Conservation (phyloP, 2,888 invertebrate species). For the Tryphoninae sp. region DNA sequence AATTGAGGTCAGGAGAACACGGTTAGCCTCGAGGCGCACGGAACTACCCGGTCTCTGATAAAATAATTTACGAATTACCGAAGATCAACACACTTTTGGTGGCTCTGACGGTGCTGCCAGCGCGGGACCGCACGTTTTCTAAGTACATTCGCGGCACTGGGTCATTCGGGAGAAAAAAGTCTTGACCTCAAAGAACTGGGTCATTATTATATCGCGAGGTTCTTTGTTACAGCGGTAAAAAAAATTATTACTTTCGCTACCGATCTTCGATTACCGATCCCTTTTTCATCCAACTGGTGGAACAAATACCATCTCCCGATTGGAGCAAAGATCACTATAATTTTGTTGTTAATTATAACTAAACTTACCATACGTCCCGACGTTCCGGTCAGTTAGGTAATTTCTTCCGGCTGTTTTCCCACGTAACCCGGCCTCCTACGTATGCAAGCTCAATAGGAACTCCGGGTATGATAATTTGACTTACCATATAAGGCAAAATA, state of each 20-base stretch:
- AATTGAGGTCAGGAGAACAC: conserved; percentile 69
- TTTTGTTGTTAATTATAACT: too few relatives aligned
- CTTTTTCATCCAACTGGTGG: too few relatives aligned
- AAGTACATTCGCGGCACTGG: conserved; percentile 4
- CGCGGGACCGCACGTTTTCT: conserved; percentile 27
- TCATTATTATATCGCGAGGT: background rate
- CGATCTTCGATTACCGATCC: too few relatives aligned
- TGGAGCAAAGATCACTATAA: too few relatives aligned
- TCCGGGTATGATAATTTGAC: too few relatives aligned
- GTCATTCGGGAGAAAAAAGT: conserved; percentile 11
- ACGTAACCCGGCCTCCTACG: too few relatives aligned
- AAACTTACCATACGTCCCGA: too few relatives aligned
- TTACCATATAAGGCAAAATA: too few relatives aligned
- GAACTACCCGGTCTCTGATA: conserved; percentile 62
- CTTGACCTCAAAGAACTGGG: background rate
- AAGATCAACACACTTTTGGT: conserved; percentile 63
- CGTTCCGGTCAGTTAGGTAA: too few relatives aligned
- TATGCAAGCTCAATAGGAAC: too few relatives aligned
- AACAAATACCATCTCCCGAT: too few relatives aligned
- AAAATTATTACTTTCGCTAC: background rate
- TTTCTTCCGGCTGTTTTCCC: too few relatives aligned
- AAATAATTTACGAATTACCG: conserved; percentile 68
- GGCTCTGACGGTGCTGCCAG: conserved; percentile 38
- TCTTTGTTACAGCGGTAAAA: background rate
- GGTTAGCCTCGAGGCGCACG: conserved; percentile 61